These are phyloP conservation scores for Cerastoderma edule DNA, from an alignment of 2,888 invertebrate genomes.

Conservation along the genomic window DNA sequence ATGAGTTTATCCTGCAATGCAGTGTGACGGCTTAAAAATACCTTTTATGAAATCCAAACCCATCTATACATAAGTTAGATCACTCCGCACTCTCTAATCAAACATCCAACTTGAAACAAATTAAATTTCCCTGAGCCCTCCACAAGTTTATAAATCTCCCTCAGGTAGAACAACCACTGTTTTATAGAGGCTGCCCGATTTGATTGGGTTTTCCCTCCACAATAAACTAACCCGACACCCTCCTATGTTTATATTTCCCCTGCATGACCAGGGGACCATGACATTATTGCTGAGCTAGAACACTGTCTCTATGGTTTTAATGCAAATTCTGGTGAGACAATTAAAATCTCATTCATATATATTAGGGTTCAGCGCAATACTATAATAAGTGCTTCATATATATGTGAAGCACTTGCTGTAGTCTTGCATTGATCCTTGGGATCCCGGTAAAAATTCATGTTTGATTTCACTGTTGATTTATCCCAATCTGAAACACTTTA, in stretches of 20 bases:
- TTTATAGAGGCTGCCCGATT: background rate
- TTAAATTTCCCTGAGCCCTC: conserved; percentile 11
- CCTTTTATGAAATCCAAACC: too few relatives aligned
- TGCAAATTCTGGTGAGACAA: conserved; percentile 4
- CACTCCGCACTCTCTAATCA: conserved; percentile 3
- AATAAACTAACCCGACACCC: conserved; percentile 28
- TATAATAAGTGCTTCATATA: too few relatives aligned
- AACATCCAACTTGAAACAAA: conserved; percentile 27
- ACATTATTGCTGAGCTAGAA: conserved; percentile 1
- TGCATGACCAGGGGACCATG: conserved; percentile 11
- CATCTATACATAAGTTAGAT: too few relatives aligned
- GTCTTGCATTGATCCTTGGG: background rate
- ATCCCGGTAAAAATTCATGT: conserved; percentile 3
- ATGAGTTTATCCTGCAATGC: too few relatives aligned
- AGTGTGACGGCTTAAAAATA: too few relatives aligned
- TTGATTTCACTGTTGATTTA: too few relatives aligned
- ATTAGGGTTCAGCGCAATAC: too few relatives aligned
- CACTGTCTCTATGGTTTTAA: background rate
- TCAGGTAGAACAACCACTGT: conserved; percentile 10
- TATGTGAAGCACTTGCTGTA: background rate
- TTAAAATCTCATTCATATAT: conserved; percentile 3
- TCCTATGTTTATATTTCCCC: conserved; percentile 1
- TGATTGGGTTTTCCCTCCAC: conserved; percentile 8
- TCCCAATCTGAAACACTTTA: too few relatives aligned
- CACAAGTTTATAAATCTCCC: background rate